phyloP scores from a whole-genome alignment of 1,140 invertebrate species.

The Catajapyx aquilonaris region DNA sequence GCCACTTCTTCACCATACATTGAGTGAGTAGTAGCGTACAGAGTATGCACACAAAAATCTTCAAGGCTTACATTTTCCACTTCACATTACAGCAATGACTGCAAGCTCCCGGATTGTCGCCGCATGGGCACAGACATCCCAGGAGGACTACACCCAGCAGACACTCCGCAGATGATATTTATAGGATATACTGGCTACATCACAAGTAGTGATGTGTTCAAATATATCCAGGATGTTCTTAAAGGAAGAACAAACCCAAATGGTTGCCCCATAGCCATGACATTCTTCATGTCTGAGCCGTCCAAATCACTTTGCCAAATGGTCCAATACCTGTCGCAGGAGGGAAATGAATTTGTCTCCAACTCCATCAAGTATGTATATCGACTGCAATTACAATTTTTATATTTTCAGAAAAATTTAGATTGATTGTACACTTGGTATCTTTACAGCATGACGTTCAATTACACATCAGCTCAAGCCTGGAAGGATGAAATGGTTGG shows the following conservation, averaged over 20 bases:
- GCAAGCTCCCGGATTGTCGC: no score
- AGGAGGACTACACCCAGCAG: constrained; percentile 2
- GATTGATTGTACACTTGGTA: no score
- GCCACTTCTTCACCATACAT: no score
- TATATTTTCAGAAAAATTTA: no score
- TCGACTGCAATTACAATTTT: no score
- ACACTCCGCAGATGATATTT: constrained; percentile 17
- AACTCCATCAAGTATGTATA: constrained; percentile 26
- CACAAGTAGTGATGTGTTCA: constrained; percentile 7
- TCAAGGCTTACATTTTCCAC: no score
- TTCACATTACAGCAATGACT: no score
- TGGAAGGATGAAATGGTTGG: neutral
- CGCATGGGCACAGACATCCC: no score
- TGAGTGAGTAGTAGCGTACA: no score
- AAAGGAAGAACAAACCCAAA: constrained; percentile 6
- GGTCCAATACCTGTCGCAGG: constrained; percentile 18
- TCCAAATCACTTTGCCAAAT: constrained; percentile 23
- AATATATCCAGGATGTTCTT: constrained; percentile 9
- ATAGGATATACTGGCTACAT: constrained; percentile 19
- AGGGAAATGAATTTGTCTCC: constrained; percentile 24
- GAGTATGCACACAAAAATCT: no score
- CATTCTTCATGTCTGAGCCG: constrained; percentile 26
- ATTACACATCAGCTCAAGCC: neutral
- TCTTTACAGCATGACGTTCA: neutral
- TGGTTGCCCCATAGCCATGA: constrained; percentile 12